Conservation (phyloP, 1,140 invertebrate species). For the Rhysida immarginata region DNA sequence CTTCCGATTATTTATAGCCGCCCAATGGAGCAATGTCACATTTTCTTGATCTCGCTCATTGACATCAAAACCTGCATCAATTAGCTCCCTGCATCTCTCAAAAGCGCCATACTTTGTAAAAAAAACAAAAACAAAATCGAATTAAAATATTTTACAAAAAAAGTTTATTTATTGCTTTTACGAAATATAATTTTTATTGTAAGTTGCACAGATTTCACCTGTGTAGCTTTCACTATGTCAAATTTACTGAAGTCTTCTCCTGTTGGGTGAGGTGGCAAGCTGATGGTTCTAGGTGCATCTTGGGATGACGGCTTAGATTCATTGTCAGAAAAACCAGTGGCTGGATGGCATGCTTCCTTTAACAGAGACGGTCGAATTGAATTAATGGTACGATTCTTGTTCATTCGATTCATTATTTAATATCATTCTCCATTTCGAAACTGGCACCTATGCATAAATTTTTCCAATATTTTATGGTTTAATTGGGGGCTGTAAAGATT, state of each 20-base stretch:
- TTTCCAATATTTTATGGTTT: too few species aligned
- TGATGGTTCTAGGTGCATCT: constrained; percentile 9
- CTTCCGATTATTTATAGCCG: constrained; percentile 89
- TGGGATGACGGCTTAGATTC: constrained; percentile 5
- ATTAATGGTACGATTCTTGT: too few species aligned
- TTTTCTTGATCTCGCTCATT: constrained; percentile 78
- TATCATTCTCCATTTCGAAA: too few species aligned
- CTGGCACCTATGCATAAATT: too few species aligned
- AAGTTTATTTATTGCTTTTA: too few species aligned
- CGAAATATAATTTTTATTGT: too few species aligned
- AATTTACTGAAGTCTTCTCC: constrained; percentile 61
- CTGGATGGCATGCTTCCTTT: constrained; percentile 22
- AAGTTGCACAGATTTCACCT: constrained; percentile 36
- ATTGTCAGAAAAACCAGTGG: constrained; percentile 17
- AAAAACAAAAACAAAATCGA: too few species aligned
- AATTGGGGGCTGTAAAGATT: too few species aligned
- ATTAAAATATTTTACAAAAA: too few species aligned
- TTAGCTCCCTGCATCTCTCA: constrained; percentile 61
- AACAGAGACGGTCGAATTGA: too few species aligned
- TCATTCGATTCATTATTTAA: too few species aligned
- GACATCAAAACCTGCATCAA: constrained; percentile 77
- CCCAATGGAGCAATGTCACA: constrained; percentile 97
- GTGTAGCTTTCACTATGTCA: constrained; percentile 87
- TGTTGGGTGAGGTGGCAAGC: constrained; percentile 20
- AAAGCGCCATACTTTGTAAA: constrained; percentile 81